phyloP scores from a whole-genome alignment of 1,140 invertebrate species.

The Diuraphis noxia region DNA sequence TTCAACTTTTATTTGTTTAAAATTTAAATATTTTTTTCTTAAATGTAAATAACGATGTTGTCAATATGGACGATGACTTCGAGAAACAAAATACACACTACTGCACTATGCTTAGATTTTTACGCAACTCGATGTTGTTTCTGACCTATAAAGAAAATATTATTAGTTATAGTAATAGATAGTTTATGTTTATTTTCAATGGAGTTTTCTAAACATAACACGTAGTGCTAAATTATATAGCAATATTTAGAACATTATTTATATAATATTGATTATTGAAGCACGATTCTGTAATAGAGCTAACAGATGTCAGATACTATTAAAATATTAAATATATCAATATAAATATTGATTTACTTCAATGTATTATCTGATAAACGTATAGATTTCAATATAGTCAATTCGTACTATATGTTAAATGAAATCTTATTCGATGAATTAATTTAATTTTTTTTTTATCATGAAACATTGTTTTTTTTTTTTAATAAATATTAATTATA shows the following conservation, averaged over 20 bases:
- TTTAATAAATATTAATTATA: background rate
- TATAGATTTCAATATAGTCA: background rate
- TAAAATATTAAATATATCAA: background rate
- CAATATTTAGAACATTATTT: background rate
- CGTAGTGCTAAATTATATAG: background rate
- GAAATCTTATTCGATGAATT: background rate
- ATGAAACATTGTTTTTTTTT: background rate
- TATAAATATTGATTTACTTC: background rate
- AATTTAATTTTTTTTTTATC: background rate
- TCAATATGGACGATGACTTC: background rate
- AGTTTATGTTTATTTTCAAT: background rate
- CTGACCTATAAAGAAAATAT: slow-evolving; percentile 17
- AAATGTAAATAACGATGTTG: background rate
- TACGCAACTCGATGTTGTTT: slow-evolving; percentile 6
- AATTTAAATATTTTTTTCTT: slow-evolving; percentile 38
- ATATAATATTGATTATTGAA: background rate
- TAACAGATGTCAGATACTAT: background rate
- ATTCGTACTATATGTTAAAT: background rate
- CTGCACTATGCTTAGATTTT: background rate
- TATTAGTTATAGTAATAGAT: background rate
- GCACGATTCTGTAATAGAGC: too few species aligned
- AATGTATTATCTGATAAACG: background rate
- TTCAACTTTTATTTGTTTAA: slow-evolving; percentile 17
- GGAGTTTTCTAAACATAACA: background rate
- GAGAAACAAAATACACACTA: background rate